Evolutionary conservation across 2,113 vertebrate genomes (phyloP).

Genomic region (Apaloderma vittatum): DNA sequence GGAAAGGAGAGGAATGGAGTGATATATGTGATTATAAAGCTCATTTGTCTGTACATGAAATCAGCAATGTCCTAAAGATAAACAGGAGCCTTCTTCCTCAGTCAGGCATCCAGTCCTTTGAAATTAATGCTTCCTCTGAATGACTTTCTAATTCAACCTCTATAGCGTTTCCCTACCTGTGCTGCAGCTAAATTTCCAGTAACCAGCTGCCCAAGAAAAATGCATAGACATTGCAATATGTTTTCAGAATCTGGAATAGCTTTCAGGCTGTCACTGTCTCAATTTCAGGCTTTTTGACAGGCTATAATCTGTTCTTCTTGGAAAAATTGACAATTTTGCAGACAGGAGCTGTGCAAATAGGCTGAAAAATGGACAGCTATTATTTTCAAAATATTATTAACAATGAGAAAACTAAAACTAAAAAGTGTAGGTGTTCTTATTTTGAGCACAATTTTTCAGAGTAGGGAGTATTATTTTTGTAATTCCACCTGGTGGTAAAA

Average conservation of each 20-base stretch:
- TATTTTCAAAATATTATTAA: constrained; percentile 26
- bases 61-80: background rate
- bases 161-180: background rate
- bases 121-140: background rate
- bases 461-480: background rate
- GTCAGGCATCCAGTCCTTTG: background rate
- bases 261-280: constrained; percentile 31
- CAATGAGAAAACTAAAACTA: background rate
- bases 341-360: constrained; percentile 24
- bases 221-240: background rate
- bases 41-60: background rate
- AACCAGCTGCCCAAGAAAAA: constrained; percentile 33
- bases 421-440: background rate
- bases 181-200: background rate
- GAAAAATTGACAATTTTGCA: constrained; percentile 16
- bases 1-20: background rate
- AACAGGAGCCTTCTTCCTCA: background rate
- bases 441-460: background rate
- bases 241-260: constrained; percentile 6
- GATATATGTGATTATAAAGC: background rate
- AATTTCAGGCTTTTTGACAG: constrained; percentile 52
- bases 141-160: background rate
- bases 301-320: constrained; percentile 42
- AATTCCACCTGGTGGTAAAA: background rate
- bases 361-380: constrained; percentile 3